Base-by-base conservation (phyloP, 2,797 vertebrate species). In the Acanthiza pusilla region DNA sequence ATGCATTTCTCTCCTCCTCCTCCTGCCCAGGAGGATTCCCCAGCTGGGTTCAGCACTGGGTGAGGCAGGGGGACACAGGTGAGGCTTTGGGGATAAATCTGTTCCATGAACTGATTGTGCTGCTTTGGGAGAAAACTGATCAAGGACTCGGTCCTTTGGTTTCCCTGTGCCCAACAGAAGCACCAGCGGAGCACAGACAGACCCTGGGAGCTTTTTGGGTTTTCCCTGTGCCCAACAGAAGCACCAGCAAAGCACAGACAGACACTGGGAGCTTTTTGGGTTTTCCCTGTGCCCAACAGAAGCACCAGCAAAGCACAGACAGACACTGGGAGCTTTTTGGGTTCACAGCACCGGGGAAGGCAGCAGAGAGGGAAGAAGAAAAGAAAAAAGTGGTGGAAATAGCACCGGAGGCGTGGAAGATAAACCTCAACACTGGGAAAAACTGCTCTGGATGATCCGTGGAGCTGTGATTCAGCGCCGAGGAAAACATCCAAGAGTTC, bases 331-430 rank as follows among this genome's bases (percentile, higher is more conserved):
- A 17, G 58, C 57, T 68, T 19, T 85, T 2, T 19, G 54, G 34
- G 57, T 62, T 47, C 42, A 45, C 82, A 88, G 66, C 50, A 14
- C 18, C 16, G n/a, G 12, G 60, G 63, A 84, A 87, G 26, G 78
- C 20, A 36, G 50, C 42, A 70, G 75, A 78, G 54, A 67, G 16
- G 16, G 61, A 65, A 68, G 15, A 55, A 87, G 55, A 57, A 89
- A 91, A 62, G 32, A 47, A 30, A 47, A 30, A 47, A 25, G 40
- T 1, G 48, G 36, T 42, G 60, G 19, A 51, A 94, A 51, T 0
- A 67, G 30, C 45, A 8, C 1, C 2, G 40, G 48, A 67, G 47
- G 23, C 0, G 0, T 10, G 2, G 48, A 40, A 81, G 42, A 34
- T 7, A 63, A 86, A 42, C 12, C 36, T n/a, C 26, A 40, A 7